phyloP scores from a whole-genome alignment of 2,797 vertebrate genomes.

The Hoplostethus mediterraneus region DNA sequence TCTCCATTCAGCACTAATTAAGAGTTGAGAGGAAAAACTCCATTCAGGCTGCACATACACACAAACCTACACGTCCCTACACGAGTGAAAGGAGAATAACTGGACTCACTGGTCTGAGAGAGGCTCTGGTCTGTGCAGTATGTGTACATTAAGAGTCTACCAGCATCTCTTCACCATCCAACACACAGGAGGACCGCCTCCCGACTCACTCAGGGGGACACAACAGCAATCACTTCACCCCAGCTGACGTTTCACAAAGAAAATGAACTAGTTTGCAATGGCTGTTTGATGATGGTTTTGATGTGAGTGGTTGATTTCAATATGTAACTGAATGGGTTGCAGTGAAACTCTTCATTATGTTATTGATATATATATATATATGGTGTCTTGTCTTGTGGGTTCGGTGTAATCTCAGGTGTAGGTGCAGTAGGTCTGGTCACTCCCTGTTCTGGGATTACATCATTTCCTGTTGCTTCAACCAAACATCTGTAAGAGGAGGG shows the following conservation, averaged over 20 bases:
- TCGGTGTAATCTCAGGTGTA: too few species aligned
- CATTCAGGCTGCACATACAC: background rate
- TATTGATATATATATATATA: background rate
- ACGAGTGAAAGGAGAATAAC: background rate
- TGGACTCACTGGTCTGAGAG: background rate
- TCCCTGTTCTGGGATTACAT: too few species aligned
- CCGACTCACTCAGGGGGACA: background rate
- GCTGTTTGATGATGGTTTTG: background rate
- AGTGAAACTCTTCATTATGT: background rate
- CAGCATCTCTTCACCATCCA: background rate
- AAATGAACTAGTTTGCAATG: background rate
- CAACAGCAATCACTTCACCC: background rate
- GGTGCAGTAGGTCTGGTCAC: too few species aligned
- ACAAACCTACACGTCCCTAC: background rate
- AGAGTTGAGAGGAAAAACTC: conserved; percentile 20
- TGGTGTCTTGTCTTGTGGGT: too few species aligned
- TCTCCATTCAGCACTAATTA: conserved; percentile 46
- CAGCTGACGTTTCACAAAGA: background rate
- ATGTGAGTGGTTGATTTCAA: too few species aligned
- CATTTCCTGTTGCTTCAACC: too few species aligned
- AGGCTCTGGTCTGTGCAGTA: background rate
- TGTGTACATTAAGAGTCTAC: background rate
- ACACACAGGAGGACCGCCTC: background rate
- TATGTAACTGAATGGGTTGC: too few species aligned
- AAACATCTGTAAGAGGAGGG: too few species aligned